Base-by-base conservation (phyloP, 64 coral and sea anemone species). In the Catalaphyllia jardinei region DNA sequence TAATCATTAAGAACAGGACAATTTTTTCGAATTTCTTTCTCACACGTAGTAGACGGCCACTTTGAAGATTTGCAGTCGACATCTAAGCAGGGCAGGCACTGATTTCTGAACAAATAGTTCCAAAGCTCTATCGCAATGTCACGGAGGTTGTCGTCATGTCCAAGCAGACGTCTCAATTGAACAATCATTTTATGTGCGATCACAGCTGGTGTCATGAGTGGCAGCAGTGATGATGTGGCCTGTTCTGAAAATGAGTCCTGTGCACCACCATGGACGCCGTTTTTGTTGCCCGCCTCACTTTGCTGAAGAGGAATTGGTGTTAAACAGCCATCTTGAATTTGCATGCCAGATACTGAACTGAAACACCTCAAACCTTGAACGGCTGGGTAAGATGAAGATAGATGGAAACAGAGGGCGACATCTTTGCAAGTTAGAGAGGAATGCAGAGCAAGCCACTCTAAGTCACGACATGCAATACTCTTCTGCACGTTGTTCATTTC, bases 391-490 rank as follows among this genome's bases (percentile, higher is more conserved):
- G 57, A 38, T 0, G 79, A 15, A 0, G n/a, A 4, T 42, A 28
- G 19, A 22, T 4, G 20, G n/a, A 25, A 25, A 8, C 8, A 1
- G 39, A 71, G 35, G 22, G 19, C 33, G 0, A 62, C 81, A 22
- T 71, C 62, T 9, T 69, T 5, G 17, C 20, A 49, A 28, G 81
- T 16, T 27, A 84, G 61, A 28, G 81, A 7, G 0, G 62, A 71
- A 84, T 84, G 35, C 3, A 84, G n/a, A 46, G 50, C 62, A 25
- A 84, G 81, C 81, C 61, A 84, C 35, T 84, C 81, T 0, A 84
- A 20, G 2, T 69, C 81, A 4, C 60, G 27, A 28, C 62, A 39
- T 33, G 79, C 59, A 20, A 82, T 82, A 38, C 59, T 29, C 60
- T 24, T 28, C 18, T 76, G 7, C 33, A 76, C 49, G 33, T n/a